Conservation (phyloP, 2,797 vertebrate genomes). For the Melanotaenia parkinsoni region DNA sequence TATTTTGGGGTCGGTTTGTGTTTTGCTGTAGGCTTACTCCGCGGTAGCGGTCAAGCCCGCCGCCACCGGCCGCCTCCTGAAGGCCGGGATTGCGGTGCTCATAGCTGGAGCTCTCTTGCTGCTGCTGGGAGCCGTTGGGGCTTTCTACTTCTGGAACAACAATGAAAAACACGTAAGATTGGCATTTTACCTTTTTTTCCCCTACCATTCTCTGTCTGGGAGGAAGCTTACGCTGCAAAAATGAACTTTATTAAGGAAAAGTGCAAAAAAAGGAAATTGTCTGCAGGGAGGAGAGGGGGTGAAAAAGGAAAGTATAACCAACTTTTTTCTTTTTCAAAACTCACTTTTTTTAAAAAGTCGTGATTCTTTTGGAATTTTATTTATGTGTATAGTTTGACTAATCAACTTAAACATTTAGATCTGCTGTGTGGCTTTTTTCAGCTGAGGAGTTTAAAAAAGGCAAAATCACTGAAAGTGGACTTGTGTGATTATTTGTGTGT, state of each 20-base stretch:
- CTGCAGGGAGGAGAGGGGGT: neutral
- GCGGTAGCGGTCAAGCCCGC: constrained; percentile 82
- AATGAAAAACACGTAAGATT: constrained; percentile 88
- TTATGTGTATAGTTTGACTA: neutral
- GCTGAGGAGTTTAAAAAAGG: neutral
- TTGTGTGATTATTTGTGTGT: neutral
- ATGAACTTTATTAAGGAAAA: constrained; percentile 1
- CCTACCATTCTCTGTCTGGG: neutral
- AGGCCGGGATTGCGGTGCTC: constrained; percentile 87
- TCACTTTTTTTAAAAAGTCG: too few relatives aligned
- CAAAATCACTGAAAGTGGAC: neutral
- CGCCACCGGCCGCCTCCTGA: constrained; percentile 85
- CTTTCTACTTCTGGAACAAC: constrained; percentile 95
- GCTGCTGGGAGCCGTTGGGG: constrained; percentile 89
- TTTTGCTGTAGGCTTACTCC: constrained; percentile 83
- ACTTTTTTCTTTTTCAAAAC: neutral
- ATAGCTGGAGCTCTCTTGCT: constrained; percentile 87
- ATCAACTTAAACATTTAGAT: neutral
- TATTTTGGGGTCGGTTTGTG: neutral
- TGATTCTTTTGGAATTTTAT: neutral
- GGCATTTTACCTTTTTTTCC: neutral
- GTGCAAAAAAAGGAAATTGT: neutral
- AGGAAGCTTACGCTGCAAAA: constrained; percentile 1
- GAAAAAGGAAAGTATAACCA: neutral
- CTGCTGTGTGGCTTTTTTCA: neutral